phyloP scores from a whole-genome alignment of 2,113 vertebrate genomes.

The Phaethon lepturus region DNA sequence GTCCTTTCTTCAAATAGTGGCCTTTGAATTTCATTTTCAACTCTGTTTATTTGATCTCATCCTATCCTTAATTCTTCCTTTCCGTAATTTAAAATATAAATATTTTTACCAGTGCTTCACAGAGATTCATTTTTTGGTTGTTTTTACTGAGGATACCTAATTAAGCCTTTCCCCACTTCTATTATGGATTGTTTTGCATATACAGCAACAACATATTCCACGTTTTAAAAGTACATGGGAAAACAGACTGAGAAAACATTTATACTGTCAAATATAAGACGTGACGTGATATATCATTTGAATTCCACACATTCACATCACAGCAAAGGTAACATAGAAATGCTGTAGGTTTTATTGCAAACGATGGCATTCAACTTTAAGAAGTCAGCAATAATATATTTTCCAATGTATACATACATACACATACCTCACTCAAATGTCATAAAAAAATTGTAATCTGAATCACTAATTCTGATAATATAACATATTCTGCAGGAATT shows the following conservation, averaged over 20 bases:
- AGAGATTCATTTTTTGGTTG: not conserved
- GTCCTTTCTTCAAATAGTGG: not conserved
- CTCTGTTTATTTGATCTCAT: not conserved
- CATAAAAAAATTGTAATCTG: not conserved
- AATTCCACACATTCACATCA: not conserved
- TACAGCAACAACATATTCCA: not conserved
- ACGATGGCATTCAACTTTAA: not conserved
- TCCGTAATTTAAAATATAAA: not conserved
- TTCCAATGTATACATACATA: not conserved
- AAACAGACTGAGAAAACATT: not conserved
- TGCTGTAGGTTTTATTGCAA: not conserved
- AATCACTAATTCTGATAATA: not conserved
- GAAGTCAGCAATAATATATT: not conserved
- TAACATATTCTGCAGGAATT: not conserved
- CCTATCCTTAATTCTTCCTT: not conserved
- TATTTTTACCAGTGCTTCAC: not conserved
- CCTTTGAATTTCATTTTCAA: not conserved
- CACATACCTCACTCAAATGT: not conserved
- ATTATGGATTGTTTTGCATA: not conserved
- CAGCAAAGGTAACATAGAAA: not conserved
- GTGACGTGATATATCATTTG: not conserved
- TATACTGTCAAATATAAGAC: not conserved
- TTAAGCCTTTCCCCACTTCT: not conserved
- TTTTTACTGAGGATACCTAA: not conserved
- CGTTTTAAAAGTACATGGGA: not conserved